Conservation (phyloP, 2,113 vertebrate species). For the Pollimyrus isidori region DNA sequence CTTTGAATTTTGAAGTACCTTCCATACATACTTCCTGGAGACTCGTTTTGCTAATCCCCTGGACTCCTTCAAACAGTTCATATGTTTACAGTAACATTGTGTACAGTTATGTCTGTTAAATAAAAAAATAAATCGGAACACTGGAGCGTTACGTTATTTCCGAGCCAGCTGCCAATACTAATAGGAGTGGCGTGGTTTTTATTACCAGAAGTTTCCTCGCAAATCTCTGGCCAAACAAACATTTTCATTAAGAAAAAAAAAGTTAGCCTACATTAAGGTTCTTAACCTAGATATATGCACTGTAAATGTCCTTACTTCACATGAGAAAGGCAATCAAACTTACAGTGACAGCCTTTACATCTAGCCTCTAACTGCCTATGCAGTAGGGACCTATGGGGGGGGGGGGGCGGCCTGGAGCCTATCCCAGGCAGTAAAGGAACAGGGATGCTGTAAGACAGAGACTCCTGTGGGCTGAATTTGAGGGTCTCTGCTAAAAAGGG, state of each 20-base stretch:
- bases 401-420: not conserved
- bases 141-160: constrained; percentile 39
- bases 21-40: not conserved
- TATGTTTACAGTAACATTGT: not conserved
- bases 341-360: not conserved
- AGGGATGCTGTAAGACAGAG: not conserved
- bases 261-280: not conserved
- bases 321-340: not conserved
- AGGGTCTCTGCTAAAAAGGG: not conserved
- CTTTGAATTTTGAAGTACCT: not conserved
- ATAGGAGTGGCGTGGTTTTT: constrained; percentile 19
- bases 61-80: not conserved
- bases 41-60: not conserved
- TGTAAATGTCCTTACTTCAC: not conserved
- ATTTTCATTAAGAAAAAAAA: constrained; percentile 10
- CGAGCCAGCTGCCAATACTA: constrained; percentile 29
- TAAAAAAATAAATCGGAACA: constrained; percentile 7
- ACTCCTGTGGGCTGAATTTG: not conserved
- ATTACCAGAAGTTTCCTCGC: constrained; percentile 22
- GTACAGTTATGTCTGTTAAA: not conserved
- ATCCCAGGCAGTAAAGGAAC: not conserved
- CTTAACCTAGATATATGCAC: not conserved
- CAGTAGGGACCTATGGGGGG: not conserved
- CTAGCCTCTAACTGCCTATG: not conserved
- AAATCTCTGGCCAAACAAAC: constrained; percentile 24